A percentile compares a stretch with the other conserved stretches of the same genome.
Conservation (phyloP, 2,113 vertebrate species). For the Lepus timidus region DNA sequence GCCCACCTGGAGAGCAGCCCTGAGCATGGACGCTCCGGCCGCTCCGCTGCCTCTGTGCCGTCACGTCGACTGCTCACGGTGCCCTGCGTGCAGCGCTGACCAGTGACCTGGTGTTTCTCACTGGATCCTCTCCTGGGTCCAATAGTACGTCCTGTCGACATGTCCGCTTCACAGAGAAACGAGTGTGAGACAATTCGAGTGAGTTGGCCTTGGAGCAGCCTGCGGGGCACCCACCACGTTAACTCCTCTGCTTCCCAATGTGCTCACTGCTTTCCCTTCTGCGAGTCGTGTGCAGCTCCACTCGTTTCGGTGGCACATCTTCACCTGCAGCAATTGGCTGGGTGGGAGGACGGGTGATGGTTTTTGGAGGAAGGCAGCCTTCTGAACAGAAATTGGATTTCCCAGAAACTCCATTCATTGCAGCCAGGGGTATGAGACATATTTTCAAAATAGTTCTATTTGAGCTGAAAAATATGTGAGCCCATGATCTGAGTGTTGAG, state of each 20-base stretch:
- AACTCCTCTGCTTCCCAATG: accelerated
- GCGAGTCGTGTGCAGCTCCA: background rate
- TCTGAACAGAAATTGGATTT: background rate
- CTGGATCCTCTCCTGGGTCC: background rate
- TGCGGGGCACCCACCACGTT: accelerated
- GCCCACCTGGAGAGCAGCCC: background rate
- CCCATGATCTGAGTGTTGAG: background rate
- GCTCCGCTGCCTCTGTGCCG: accelerated
- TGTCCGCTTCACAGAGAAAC: background rate
- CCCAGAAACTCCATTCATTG: background rate
- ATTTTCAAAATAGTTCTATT: constrained; percentile 15
- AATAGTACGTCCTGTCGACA: accelerated
- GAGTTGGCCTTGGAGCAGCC: background rate
- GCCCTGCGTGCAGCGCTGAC: background rate
- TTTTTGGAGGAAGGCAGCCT: background rate
- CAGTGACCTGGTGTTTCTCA: background rate
- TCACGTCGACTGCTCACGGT: accelerated
- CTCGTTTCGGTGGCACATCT: background rate
- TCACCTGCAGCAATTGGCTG: background rate
- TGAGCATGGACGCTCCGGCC: accelerated
- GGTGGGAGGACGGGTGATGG: background rate
- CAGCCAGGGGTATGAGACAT: background rate
- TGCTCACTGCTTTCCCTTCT: accelerated
- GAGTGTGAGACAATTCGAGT: background rate
- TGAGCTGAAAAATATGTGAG: background rate